Evolutionary conservation across 2,797 vertebrate genomes (phyloP).

Genomic region (Cirrhinus molitorella): DNA sequence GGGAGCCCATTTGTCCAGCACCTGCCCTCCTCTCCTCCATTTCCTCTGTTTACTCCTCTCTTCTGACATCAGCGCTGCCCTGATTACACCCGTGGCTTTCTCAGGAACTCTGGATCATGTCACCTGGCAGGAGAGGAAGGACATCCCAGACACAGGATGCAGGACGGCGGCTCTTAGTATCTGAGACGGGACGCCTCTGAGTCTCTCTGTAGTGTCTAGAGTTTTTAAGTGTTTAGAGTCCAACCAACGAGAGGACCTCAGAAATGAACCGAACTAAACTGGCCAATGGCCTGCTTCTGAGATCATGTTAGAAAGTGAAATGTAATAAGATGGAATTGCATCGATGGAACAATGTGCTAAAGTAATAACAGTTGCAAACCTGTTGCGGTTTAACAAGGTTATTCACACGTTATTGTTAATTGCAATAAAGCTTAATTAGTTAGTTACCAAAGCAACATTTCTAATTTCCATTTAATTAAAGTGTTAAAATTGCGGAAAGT

Average conservation of each 20-base stretch:
- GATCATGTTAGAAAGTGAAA: not conserved
- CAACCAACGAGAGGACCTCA: not conserved
- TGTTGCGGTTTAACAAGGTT: not conserved
- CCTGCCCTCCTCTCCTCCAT: constrained; percentile 70
- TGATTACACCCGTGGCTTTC: constrained; percentile 54
- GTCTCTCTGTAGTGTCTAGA: constrained; percentile 56
- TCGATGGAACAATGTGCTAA: not conserved
- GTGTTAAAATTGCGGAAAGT: not conserved
- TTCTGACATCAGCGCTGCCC: constrained; percentile 44
- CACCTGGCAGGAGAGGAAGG: constrained; percentile 55
- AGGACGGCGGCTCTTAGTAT: constrained; percentile 22
- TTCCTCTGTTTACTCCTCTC: constrained; percentile 76
- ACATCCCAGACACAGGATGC: constrained; percentile 60
- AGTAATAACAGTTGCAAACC: not conserved
- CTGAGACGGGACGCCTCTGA: constrained; percentile 53
- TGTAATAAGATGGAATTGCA: not conserved
- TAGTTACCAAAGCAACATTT: too few relatives aligned
- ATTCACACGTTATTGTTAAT: not conserved
- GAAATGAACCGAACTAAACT: not conserved
- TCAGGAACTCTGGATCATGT: constrained; percentile 59
- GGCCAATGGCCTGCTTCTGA: not conserved
- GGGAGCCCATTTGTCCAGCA: constrained; percentile 71
- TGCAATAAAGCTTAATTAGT: not conserved
- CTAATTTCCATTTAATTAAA: too few relatives aligned
- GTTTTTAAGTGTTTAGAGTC: constrained; percentile 48